A percentile compares a stretch with the other conserved stretches of the same genome.
These are phyloP conservation scores for Thryonomys swinderianus DNA, from an alignment of 2,113 vertebrate genomes.

Conservation along the genomic window DNA sequence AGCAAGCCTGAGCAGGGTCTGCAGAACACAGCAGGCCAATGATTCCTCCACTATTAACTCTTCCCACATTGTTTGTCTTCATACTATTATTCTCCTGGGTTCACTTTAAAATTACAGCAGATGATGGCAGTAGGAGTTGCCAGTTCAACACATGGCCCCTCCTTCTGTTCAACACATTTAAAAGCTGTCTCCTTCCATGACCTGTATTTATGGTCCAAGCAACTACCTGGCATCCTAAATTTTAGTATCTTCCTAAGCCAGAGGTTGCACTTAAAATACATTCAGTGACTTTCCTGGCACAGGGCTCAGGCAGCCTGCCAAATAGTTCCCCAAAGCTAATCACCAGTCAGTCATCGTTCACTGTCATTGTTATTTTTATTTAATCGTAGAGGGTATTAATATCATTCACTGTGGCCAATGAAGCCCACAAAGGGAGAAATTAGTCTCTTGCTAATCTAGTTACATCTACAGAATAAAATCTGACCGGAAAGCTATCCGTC, in stretches of 20 bases:
- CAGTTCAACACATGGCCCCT: background rate
- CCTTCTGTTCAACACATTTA: background rate
- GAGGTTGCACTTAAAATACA: constrained; percentile 1
- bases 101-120: background rate
- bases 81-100: background rate
- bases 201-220: background rate
- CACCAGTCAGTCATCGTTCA: constrained; percentile 49
- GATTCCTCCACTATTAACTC: background rate
- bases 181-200: constrained; percentile 22
- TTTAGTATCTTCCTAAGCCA: background rate
- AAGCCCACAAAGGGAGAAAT: constrained; percentile 16
- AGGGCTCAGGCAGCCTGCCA: constrained; percentile 44
- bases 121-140: background rate
- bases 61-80: background rate
- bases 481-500: constrained; percentile 19
- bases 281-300: constrained; percentile 29
- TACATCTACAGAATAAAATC: constrained; percentile 60
- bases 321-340: background rate
- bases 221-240: constrained; percentile 42
- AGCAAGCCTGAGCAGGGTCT: background rate
- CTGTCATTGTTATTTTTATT: constrained; percentile 56
- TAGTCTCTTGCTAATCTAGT: constrained; percentile 18
- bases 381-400: constrained; percentile 39
- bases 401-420: constrained; percentile 23
- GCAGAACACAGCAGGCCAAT: background rate